These are phyloP conservation scores for Pteropus rufus DNA, from an alignment of 2,797 vertebrate species.

Conservation along the genomic window DNA sequence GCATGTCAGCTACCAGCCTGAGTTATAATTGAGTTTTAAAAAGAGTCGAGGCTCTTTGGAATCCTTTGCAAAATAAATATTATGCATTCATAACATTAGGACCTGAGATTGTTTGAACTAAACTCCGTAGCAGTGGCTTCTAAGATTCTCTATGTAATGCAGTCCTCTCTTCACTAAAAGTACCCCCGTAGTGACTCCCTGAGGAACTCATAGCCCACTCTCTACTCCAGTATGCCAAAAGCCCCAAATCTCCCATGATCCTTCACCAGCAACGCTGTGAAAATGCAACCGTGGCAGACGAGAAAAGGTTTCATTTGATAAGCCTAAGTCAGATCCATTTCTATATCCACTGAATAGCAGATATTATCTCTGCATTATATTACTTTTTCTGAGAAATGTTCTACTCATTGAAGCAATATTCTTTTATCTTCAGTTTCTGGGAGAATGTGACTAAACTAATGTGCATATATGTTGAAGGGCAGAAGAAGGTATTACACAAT, in stretches of 20 bases:
- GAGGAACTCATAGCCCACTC: background rate
- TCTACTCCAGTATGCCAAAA: background rate
- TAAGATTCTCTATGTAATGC: background rate
- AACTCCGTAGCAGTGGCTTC: background rate
- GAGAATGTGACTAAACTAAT: constrained; percentile 50
- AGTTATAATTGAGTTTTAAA: constrained; percentile 6
- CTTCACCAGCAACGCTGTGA: background rate
- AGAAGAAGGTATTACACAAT: constrained; percentile 27
- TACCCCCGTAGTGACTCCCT: background rate
- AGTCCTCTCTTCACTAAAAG: background rate
- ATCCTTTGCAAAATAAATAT: background rate
- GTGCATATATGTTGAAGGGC: constrained; percentile 31
- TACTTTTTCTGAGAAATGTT: constrained; percentile 49
- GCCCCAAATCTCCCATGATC: background rate
- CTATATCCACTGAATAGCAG: background rate
- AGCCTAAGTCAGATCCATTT: background rate
- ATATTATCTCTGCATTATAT: background rate
- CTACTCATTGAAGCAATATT: constrained; percentile 37
- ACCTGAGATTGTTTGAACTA: background rate
- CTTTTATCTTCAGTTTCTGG: constrained; percentile 29
- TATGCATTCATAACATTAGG: background rate
- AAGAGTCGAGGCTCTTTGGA: background rate
- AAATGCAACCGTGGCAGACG: background rate
- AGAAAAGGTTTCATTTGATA: background rate
- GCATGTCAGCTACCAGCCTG: background rate